Evolutionary conservation across 2,888 invertebrate species (phyloP).

Genomic region (Magallana nippona): DNA sequence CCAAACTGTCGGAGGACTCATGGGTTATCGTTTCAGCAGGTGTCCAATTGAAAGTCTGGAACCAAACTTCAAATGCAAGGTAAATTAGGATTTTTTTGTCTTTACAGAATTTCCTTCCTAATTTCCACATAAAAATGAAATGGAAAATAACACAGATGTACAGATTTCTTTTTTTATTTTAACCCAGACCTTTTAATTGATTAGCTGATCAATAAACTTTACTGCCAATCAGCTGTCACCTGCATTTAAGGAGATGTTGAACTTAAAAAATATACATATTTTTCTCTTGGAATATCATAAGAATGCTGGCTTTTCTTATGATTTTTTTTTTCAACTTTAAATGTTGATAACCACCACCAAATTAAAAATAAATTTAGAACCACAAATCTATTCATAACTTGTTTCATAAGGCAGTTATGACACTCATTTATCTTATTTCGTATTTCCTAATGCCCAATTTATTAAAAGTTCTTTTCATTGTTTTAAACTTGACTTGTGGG

Average conservation of each 20-base stretch:
- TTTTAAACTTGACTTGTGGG: conserved; percentile 11
- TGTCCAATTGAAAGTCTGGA: conserved; percentile 71
- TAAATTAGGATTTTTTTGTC: conserved; percentile 41
- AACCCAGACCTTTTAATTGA: no score
- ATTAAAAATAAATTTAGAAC: no score
- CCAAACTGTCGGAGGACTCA: conserved; percentile 47
- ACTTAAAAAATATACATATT: no score
- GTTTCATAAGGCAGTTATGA: neutral
- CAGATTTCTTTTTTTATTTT: neutral
- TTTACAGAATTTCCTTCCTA: neutral
- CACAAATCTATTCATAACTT: neutral
- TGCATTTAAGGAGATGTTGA: neutral
- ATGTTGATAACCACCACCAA: no score
- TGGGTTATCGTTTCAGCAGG: conserved; percentile 70
- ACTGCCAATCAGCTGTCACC: neutral
- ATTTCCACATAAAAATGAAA: neutral
- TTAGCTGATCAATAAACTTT: no score
- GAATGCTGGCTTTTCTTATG: no score
- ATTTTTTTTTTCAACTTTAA: no score
- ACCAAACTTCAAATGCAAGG: conserved; percentile 52
- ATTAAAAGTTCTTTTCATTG: neutral
- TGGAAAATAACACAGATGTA: neutral
- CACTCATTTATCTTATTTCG: neutral
- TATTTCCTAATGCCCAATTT: neutral
- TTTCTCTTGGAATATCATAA: no score